Evolutionary conservation across 2,113 vertebrate genomes (phyloP).

Genomic region (Emydura subglobosa): DNA sequence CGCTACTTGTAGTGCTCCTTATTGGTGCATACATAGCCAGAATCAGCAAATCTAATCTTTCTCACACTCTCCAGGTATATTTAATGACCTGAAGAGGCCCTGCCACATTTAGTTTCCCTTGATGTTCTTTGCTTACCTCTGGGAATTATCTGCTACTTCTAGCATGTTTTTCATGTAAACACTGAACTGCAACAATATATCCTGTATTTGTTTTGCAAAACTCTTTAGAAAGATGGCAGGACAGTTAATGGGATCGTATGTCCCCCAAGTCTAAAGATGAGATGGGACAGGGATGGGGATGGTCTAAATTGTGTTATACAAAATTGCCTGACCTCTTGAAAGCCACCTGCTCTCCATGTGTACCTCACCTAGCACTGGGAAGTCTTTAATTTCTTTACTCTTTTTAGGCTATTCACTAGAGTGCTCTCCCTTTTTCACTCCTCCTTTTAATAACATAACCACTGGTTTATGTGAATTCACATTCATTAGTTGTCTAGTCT

Average conservation of each 20-base stretch:
- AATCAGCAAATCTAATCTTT: neutral
- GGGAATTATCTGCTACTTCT: neutral
- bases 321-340: neutral
- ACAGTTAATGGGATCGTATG: neutral
- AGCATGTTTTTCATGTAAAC: neutral
- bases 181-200: neutral
- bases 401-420: neutral
- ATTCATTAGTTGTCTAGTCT: neutral
- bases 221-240: neutral
- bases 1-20: neutral
- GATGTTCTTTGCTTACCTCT: neutral
- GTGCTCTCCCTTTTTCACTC: neutral
- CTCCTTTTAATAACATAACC: neutral
- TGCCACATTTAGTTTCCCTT: neutral
- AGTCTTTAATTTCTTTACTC: neutral
- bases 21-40: neutral
- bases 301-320: neutral
- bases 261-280: slow-evolving; percentile 10
- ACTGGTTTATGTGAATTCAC: neutral
- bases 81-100: neutral
- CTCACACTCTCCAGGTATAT: neutral
- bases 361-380: neutral
- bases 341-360: neutral
- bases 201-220: neutral
- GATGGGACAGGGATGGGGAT: neutral